These are phyloP conservation scores for human DNA, from an alignment of 2,113 vertebrate species.

Conservation along the genomic window GRCh38 chr1:94827001-94827500, in stretches of 20 bases:
- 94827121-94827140: background rate
- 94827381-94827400: background rate
- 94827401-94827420: background rate
- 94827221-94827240: background rate
- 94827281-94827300: background rate
- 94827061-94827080: background rate
- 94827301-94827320: background rate
- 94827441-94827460: background rate
- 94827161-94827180: rapidly evolving
- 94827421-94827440: background rate
- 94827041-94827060: background rate
- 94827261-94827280: background rate
- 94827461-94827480: background rate
- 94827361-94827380: background rate
- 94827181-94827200: background rate
- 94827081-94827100: background rate
- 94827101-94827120: background rate
- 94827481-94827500: conserved; percentile 13
- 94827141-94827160: background rate
- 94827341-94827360: background rate
- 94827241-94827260: background rate
- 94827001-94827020: background rate
- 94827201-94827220: background rate
- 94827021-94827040: background rate
- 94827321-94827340: too few relatives aligned